These are phyloP conservation scores for Hippocampus mohnikei DNA, from an alignment of 2,113 vertebrate genomes.

Conservation along the genomic window DNA sequence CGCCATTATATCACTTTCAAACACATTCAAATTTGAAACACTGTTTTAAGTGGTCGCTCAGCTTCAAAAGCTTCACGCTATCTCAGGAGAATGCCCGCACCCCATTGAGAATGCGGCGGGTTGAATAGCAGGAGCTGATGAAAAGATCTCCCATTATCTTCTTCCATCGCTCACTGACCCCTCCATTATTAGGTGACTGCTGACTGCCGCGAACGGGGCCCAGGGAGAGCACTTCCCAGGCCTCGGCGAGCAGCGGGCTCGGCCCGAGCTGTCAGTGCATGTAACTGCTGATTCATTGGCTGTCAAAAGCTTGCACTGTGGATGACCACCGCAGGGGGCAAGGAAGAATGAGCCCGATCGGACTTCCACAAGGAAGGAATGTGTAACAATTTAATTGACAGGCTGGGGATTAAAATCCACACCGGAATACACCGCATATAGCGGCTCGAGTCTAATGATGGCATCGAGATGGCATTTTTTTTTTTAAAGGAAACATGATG, in stretches of 20 bases:
- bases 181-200: constrained; percentile 68
- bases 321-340: constrained; percentile 56
- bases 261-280: constrained; percentile 71
- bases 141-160: constrained; percentile 72
- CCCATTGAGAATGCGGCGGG: constrained; percentile 55
- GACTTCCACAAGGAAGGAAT: constrained; percentile 54
- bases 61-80: constrained; percentile 54
- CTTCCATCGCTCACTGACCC: constrained; percentile 70
- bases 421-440: background rate
- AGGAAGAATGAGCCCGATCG: constrained; percentile 35
- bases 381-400: constrained; percentile 53
- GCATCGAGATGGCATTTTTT: too few species aligned
- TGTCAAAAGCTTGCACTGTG: constrained; percentile 75
- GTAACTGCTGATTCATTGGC: constrained; percentile 77
- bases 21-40: constrained; percentile 50
- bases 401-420: constrained; percentile 20
- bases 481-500: too few species aligned
- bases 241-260: constrained; percentile 50
- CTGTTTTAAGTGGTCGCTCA: constrained; percentile 58
- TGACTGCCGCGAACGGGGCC: constrained; percentile 64
- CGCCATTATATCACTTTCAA: constrained; percentile 61
- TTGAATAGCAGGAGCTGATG: constrained; percentile 60
- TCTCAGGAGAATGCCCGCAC: constrained; percentile 56
- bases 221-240: constrained; percentile 63
- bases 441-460: too few species aligned